A percentile compares a stretch with the other conserved stretches of the same genome.
Evolutionary conservation across 30 jellyfish, hydroid and myxozoan species (phyloP).

Genomic region (Aurelia aurita): DNA sequence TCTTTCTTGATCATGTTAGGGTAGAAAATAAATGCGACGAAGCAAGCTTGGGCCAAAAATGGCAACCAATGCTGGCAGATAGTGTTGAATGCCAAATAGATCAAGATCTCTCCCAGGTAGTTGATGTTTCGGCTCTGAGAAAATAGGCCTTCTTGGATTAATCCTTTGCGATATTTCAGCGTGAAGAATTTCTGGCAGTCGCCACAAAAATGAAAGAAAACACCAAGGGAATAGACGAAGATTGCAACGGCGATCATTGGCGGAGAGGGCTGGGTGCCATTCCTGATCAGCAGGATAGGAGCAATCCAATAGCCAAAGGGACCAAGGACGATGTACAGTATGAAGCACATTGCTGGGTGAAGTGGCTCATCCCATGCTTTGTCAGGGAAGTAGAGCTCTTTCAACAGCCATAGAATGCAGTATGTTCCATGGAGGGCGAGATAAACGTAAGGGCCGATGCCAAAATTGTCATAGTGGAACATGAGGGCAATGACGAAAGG

Average conservation of each 20-base stretch:
- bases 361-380: slow-evolving; percentile 34
- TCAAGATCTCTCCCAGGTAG: slow-evolving; percentile 75
- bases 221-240: slow-evolving; percentile 36
- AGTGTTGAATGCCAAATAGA: slow-evolving; percentile 59
- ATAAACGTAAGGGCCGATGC: slow-evolving; percentile 69
- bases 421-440: slow-evolving; percentile 85
- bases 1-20: slow-evolving; percentile 81
- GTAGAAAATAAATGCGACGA: slow-evolving; percentile 44
- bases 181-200: slow-evolving; percentile 82
- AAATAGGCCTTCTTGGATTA: slow-evolving; percentile 71
- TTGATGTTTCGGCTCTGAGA: slow-evolving; percentile 78
- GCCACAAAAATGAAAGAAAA: slow-evolving; percentile 77
- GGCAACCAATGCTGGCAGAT: slow-evolving; percentile 77
- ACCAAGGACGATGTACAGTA: slow-evolving; percentile 43
- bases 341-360: not conserved
- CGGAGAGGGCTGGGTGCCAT: slow-evolving; percentile 71
- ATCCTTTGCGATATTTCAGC: slow-evolving; percentile 56
- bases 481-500: slow-evolving; percentile 48
- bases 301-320: slow-evolving; percentile 73
- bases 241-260: slow-evolving; percentile 41
- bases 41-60: slow-evolving; percentile 38
- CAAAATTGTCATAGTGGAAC: slow-evolving; percentile 50
- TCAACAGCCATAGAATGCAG: slow-evolving; percentile 72
- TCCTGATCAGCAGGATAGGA: slow-evolving; percentile 58
- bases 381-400: slow-evolving; percentile 79